These are phyloP conservation scores for Ceratosolen solmsi DNA, from an alignment of 1,140 invertebrate species.

Conservation along the genomic window DNA sequence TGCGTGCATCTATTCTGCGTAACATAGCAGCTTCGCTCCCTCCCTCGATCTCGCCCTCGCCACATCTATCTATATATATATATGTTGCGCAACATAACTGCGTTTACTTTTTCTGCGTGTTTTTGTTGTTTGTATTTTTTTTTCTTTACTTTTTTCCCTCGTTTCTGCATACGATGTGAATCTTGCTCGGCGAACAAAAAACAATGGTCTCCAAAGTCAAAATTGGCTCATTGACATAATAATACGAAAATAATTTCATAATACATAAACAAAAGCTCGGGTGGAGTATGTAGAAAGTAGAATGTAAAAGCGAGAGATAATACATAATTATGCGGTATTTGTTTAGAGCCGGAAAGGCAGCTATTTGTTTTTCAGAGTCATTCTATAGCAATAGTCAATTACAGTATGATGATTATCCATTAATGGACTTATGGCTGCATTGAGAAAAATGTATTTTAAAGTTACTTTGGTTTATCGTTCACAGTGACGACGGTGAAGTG, in stretches of 20 bases:
- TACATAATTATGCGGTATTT: neutral
- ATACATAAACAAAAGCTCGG: neutral
- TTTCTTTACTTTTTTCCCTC: neutral
- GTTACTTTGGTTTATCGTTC: too few species aligned
- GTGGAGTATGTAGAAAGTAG: neutral
- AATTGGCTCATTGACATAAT: neutral
- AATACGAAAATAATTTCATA: neutral
- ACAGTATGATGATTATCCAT: too few species aligned
- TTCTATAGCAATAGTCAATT: too few species aligned
- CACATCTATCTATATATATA: neutral
- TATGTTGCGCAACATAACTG: slow-evolving; percentile 15
- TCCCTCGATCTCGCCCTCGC: slow-evolving; percentile 20
- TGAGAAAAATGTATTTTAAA: too few species aligned
- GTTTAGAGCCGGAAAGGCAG: slow-evolving; percentile 25
- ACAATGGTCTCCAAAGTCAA: neutral
- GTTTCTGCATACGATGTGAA: neutral
- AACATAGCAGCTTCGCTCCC: slow-evolving; percentile 8
- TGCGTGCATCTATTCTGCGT: neutral
- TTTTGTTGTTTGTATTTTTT: too few species aligned
- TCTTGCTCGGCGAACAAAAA: neutral
- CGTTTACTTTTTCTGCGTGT: neutral
- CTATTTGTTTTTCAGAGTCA: too few species aligned
- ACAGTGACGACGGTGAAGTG: too few species aligned
- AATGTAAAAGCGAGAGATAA: too few species aligned
- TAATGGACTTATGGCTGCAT: too few species aligned